A percentile compares a stretch with the other conserved stretches of the same genome.
Conservation (phyloP, 1,140 invertebrate species). For the Thrips palmi region DNA sequence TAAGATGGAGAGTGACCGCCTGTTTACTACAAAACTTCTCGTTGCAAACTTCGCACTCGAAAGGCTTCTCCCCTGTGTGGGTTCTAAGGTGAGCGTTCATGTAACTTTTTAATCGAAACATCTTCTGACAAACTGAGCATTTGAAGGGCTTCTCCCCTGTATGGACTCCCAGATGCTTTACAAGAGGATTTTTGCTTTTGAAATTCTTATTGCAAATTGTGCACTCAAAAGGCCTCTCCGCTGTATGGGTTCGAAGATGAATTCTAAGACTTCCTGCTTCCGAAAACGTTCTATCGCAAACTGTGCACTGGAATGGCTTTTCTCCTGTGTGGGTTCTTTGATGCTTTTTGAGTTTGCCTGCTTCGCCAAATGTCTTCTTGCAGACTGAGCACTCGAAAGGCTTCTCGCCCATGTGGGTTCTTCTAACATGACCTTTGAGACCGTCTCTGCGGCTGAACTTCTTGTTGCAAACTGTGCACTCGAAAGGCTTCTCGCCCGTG, state of each 20-base stretch:
- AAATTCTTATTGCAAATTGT: too few species aligned
- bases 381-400: slow-evolving; percentile 4
- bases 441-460: slow-evolving; percentile 19
- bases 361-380: background rate
- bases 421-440: slow-evolving; percentile 29
- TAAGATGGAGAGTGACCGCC: slow-evolving; percentile 42
- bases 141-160: too few species aligned
- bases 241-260: slow-evolving; percentile 30
- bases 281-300: slow-evolving; percentile 32
- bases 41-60: too few species aligned
- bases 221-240: too few species aligned
- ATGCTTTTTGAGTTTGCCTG: slow-evolving; percentile 12
- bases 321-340: slow-evolving; percentile 25
- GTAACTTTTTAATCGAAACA: slow-evolving; percentile 32
- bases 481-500: slow-evolving; percentile 27
- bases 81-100: too few species aligned
- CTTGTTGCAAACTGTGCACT: slow-evolving; percentile 25
- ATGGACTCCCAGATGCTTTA: slow-evolving; percentile 32
- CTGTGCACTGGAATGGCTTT: slow-evolving; percentile 25
- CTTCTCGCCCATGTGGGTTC: slow-evolving; percentile 28
- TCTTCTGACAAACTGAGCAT: slow-evolving; percentile 29
- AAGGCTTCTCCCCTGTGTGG: too few species aligned
- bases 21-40: too few species aligned
- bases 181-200: slow-evolving; percentile 14
- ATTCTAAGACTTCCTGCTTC: slow-evolving; percentile 30